Evolutionary conservation across 2,113 vertebrate genomes (phyloP).

Genomic region (Anoura caudifer): DNA sequence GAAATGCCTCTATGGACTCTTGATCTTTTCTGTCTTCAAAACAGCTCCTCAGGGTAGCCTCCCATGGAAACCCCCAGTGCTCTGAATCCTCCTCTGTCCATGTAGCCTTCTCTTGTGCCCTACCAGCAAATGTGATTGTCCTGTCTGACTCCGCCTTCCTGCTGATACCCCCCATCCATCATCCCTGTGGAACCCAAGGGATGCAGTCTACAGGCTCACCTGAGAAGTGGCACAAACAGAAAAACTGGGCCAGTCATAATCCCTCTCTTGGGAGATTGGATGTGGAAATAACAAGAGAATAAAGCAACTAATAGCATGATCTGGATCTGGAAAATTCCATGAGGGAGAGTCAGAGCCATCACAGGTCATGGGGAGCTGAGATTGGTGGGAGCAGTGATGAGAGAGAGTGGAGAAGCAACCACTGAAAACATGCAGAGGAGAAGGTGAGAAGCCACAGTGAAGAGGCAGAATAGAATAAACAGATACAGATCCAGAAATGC

Average conservation of each 20-base stretch:
- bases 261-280: neutral
- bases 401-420: neutral
- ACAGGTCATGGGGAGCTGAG: neutral
- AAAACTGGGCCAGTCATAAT: neutral
- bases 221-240: neutral
- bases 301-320: neutral
- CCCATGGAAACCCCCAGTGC: neutral
- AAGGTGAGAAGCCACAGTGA: too few species aligned
- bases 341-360: too few species aligned
- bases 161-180: neutral
- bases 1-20: neutral
- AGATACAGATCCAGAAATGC: neutral
- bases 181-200: neutral
- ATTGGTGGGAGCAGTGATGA: rapidly evolving
- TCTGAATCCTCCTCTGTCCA: neutral
- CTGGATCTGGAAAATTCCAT: neutral
- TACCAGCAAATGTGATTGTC: rapidly evolving
- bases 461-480: neutral
- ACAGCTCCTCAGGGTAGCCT: neutral
- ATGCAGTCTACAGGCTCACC: neutral
- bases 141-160: neutral
- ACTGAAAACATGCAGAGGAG: neutral
- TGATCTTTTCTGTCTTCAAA: neutral
- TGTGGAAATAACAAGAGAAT: neutral
- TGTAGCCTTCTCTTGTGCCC: too few species aligned